Base-by-base conservation (phyloP, 2,888 invertebrate species). In the Orthosia incerta region DNA sequence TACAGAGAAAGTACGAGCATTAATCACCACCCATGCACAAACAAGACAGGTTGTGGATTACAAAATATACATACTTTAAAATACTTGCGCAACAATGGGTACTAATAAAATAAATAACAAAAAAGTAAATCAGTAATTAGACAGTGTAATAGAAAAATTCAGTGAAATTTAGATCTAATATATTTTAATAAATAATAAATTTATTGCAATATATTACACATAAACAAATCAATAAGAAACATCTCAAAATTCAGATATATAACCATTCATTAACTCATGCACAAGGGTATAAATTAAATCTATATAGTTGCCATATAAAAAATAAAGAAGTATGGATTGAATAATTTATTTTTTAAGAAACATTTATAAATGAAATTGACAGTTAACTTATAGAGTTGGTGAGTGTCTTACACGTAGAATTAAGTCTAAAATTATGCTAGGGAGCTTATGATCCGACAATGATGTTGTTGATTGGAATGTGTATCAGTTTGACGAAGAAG, bases 401-500 rank as follows among this genome's bases (percentile, higher is more conserved):
- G 86, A 85, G 86, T 89, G 89, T 89, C 95, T 95, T 95, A 95
- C 71, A 88, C 75, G 86, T 93, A 95, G 87, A 74, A 91, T 92
- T 93, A 93, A 3, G 91, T 88, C 88, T 91, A 92, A 73, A 82
- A 85, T 75, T 86, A 83, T 74, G 71, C 88, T 92, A 92, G 59
- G 82, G 69, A 85, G 66, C 89, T 94, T 97, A 97, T 93, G 98
- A 98, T 94, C 98, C 98, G 92, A 99, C 99, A 94, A 99, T 99
- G 93, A 99, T 99, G 95, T 99, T 99, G 96, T 99, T 99, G 96
- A 99, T 99, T 85, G 99, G 99, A 95, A 99, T 99, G 95, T 99
- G 99, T 95, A 99, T 99, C 88, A 99, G 97, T 96, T 99, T 99
- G 53, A 99, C 99, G 90, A 99, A 99, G 97, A 99, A 99, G 89